Evolutionary conservation across 2,888 invertebrate species (phyloP).

Genomic region (Pyrochroa serraticornis): DNA sequence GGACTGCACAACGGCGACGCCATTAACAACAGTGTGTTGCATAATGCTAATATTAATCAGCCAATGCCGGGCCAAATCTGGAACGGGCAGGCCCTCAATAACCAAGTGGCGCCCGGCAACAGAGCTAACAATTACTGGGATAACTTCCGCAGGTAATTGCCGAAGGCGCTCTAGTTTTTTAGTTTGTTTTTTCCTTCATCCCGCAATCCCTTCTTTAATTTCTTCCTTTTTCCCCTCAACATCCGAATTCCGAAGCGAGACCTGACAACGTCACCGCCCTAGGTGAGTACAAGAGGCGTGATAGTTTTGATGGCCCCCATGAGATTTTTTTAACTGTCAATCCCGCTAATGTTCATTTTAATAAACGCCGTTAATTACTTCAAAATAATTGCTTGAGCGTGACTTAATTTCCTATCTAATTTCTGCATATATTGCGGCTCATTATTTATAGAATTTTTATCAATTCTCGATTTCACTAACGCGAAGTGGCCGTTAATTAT

Average conservation of each 20-base stretch:
- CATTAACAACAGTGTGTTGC: conserved; percentile 48
- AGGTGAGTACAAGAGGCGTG: no score
- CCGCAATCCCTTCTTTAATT: conserved; percentile 13
- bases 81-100: conserved; percentile 72
- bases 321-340: no score
- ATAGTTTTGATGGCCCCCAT: conserved; percentile 4
- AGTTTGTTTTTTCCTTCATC: conserved; percentile 14
- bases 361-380: no score
- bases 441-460: no score
- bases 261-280: no score
- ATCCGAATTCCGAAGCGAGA: no score
- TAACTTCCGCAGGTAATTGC: conserved; percentile 83
- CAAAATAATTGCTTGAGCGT: no score
- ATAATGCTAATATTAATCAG: conserved; percentile 51
- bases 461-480: no score
- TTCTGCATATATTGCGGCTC: no score
- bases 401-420: no score
- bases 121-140: conserved; percentile 94
- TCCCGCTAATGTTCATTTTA: no score
- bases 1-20: conserved; percentile 37
- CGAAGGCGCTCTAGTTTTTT: conserved; percentile 16
- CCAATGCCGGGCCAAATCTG: conserved; percentile 50
- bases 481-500: not conserved
- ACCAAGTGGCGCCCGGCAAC: conserved; percentile 89
- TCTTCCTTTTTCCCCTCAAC: conserved; percentile 20